phyloP scores from a whole-genome alignment of 2,888 invertebrate genomes.

The Drosophila conformis region DNA sequence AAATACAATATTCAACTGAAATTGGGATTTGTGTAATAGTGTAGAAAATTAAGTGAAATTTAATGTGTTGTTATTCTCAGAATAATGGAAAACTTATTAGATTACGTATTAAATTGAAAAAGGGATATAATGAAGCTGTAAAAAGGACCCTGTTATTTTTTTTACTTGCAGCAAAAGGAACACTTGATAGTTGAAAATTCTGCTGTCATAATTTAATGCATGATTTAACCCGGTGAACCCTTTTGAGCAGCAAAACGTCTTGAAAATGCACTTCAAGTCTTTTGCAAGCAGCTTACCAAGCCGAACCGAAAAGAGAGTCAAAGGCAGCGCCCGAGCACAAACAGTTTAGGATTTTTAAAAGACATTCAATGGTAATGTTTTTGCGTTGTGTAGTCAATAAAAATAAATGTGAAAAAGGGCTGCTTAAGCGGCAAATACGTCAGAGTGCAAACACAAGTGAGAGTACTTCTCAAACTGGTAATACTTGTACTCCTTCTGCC shows the following conservation, averaged over 20 bases:
- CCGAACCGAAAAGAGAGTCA: conserved; percentile 2
- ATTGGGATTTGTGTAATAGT: not conserved
- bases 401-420: conserved; percentile 77
- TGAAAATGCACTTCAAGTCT: conserved; percentile 45
- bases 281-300: conserved; percentile 61
- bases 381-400: conserved; percentile 67
- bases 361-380: conserved; percentile 48
- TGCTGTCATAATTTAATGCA: conserved; percentile 11
- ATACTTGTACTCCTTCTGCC: conserved; percentile 1
- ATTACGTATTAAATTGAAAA: not conserved
- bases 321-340: conserved; percentile 30
- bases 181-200: conserved; percentile 10
- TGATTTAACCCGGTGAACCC: not conserved
- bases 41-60: not conserved
- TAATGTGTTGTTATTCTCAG: not conserved
- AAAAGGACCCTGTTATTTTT: not conserved
- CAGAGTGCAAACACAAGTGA: conserved; percentile 41
- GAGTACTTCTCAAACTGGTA: conserved; percentile 9
- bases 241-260: conserved; percentile 11
- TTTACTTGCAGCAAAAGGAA: not conserved
- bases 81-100: not conserved
- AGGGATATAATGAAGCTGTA: not conserved
- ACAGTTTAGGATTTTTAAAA: conserved; percentile 54
- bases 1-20: not conserved
- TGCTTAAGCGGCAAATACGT: conserved; percentile 68